Conservation (phyloP, 2,888 invertebrate species). For the Hyles lineata region DNA sequence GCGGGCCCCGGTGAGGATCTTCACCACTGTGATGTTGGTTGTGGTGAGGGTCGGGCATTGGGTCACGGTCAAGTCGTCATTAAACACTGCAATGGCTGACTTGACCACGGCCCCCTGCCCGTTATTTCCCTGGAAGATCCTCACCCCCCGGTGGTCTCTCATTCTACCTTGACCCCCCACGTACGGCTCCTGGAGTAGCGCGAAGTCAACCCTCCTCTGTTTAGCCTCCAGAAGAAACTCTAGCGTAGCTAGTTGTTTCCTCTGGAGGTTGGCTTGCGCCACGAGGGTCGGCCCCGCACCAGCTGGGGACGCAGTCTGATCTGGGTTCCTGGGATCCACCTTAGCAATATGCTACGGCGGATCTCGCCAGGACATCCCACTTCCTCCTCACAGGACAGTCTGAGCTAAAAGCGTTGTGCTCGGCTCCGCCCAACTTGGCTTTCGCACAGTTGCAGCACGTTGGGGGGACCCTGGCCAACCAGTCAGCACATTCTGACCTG, state of each 20-base stretch:
- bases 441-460: not conserved
- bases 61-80: too few relatives aligned
- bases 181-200: conserved; percentile 11
- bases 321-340: not conserved
- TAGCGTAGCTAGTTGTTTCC: conserved; percentile 20
- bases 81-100: too few relatives aligned
- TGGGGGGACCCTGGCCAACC: too few relatives aligned
- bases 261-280: conserved; percentile 30
- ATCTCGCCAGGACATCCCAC: conserved; percentile 34
- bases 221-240: conserved; percentile 27
- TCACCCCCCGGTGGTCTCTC: too few relatives aligned
- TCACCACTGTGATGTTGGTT: conserved; percentile 24
- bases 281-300: not conserved
- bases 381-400: conserved; percentile 17
- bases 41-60: conserved; percentile 23
- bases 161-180: too few relatives aligned
- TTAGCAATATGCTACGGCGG: conserved; percentile 35
- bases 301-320: not conserved
- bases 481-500: too few relatives aligned
- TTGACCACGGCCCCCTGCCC: too few relatives aligned
- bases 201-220: not conserved
- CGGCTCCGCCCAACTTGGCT: too few relatives aligned
- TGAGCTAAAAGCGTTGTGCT: not conserved
- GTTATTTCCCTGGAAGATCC: too few relatives aligned
- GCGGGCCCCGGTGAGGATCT: not conserved